Percentiles rank a stretch among this genome's conserved stretches.
These are phyloP conservation scores for Chloroceryle aenea DNA, from an alignment of 2,113 vertebrate species.

Conservation along the genomic window DNA sequence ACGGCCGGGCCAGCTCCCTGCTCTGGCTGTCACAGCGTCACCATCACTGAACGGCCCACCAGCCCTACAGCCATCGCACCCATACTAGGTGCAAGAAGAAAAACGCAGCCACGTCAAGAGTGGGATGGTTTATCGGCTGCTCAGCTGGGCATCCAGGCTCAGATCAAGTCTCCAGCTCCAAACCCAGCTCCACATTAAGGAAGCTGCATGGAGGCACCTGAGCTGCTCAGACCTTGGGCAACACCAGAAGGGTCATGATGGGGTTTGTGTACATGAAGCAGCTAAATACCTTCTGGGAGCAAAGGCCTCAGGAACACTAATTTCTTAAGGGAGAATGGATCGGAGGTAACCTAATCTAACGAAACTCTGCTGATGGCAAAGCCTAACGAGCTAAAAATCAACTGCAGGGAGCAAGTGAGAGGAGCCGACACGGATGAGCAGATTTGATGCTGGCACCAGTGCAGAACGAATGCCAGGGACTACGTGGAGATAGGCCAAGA, in stretches of 20 bases:
- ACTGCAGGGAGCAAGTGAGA: neutral
- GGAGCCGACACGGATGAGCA: neutral
- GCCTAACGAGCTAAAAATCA: neutral
- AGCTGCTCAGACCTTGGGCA: neutral
- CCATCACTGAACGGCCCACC: fast-evolving
- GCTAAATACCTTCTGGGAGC: neutral
- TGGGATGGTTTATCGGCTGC: fast-evolving
- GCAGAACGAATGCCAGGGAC: constrained; percentile 29
- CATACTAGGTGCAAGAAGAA: neutral
- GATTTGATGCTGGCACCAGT: constrained; percentile 50
- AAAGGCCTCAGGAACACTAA: neutral
- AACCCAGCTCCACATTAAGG: neutral
- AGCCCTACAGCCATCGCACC: neutral
- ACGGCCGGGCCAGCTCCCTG: neutral
- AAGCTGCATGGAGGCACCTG: neutral
- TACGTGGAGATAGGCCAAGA: neutral
- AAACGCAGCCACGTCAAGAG: neutral
- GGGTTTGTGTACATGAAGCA: neutral
- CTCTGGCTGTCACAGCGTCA: neutral
- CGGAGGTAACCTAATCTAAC: neutral
- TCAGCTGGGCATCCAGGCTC: neutral
- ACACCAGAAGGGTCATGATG: neutral
- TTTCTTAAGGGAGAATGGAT: neutral
- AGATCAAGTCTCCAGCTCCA: neutral
- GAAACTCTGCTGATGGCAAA: neutral